phyloP scores from a whole-genome alignment of 2,113 vertebrate species.

The Aphyosemion australe region DNA sequence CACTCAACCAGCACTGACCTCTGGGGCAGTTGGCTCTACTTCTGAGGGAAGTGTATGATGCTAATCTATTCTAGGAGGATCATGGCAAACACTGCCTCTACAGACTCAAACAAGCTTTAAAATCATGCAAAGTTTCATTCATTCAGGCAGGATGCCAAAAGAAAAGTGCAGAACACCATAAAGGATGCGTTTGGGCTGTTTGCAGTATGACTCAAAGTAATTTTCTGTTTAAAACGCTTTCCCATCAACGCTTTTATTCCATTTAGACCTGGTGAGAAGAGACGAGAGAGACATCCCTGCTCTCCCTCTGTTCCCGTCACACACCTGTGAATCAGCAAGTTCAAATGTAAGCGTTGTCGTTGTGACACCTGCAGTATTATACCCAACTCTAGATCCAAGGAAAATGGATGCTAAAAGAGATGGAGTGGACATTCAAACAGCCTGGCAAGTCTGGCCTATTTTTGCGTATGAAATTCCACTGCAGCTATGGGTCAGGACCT shows the following conservation, averaged over 20 bases:
- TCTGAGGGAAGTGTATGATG: slow-evolving; percentile 56
- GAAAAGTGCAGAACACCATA: not conserved
- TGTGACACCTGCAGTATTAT: slow-evolving; percentile 15
- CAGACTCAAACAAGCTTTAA: slow-evolving; percentile 31
- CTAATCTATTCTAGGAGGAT: slow-evolving; percentile 21
- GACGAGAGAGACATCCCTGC: no score
- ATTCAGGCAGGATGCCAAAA: slow-evolving; percentile 25
- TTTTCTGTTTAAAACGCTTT: no score
- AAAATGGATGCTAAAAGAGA: slow-evolving; percentile 26
- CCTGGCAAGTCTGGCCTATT: slow-evolving; percentile 50
- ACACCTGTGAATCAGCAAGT: no score
- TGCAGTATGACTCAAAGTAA: no score
- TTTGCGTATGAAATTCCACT: slow-evolving; percentile 66
- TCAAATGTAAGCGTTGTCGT: not conserved
- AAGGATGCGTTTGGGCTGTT: not conserved
- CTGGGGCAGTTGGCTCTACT: slow-evolving; percentile 59
- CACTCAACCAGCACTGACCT: slow-evolving; percentile 68
- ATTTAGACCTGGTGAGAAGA: no score
- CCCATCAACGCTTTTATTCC: no score
- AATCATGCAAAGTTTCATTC: slow-evolving; percentile 22
- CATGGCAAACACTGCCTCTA: slow-evolving; percentile 32
- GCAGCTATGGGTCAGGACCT: slow-evolving; percentile 58
- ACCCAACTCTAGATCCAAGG: slow-evolving; percentile 18
- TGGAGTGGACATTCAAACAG: slow-evolving; percentile 29
- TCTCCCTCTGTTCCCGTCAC: no score